phyloP scores from a whole-genome alignment of 2,113 vertebrate genomes.

The Podiceps cristatus region DNA sequence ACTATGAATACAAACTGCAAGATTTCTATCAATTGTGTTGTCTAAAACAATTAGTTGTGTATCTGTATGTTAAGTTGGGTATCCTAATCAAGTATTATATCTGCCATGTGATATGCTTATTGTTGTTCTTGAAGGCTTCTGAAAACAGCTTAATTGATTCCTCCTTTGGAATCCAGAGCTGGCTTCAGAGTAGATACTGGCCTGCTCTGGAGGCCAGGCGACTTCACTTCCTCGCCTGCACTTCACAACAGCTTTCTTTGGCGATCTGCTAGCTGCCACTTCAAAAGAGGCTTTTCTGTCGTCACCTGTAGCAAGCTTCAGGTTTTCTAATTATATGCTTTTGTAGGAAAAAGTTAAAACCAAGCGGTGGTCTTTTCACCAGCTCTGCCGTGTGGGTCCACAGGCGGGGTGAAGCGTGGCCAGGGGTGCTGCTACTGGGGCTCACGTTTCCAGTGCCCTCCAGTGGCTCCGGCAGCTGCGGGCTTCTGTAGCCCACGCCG shows the following conservation, averaged over 20 bases:
- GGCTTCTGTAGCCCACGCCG: rapidly evolving
- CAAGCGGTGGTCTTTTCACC: not conserved
- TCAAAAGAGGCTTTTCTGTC: not conserved
- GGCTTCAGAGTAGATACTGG: rapidly evolving
- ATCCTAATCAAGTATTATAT: not conserved
- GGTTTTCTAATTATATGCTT: not conserved
- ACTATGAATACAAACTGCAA: rapidly evolving
- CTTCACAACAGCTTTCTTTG: not conserved
- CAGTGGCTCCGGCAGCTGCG: not conserved
- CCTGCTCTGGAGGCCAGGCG: not conserved
- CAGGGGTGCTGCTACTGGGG: rapidly evolving
- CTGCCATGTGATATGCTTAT: rapidly evolving
- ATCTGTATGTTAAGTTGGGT: not conserved
- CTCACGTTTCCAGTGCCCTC: not conserved
- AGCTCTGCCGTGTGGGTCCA: rapidly evolving
- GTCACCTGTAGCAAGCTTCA: no score
- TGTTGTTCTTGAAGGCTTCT: not conserved
- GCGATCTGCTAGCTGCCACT: not conserved
- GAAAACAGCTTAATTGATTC: not conserved
- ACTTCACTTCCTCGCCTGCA: rapidly evolving
- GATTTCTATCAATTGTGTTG: rapidly evolving
- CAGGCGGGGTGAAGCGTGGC: rapidly evolving
- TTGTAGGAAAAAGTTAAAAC: not conserved
- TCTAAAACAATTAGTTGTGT: not conserved
- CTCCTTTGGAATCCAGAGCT: not conserved